These are phyloP conservation scores for Rhea americana DNA, from an alignment of 2,113 vertebrate species.

Conservation along the genomic window DNA sequence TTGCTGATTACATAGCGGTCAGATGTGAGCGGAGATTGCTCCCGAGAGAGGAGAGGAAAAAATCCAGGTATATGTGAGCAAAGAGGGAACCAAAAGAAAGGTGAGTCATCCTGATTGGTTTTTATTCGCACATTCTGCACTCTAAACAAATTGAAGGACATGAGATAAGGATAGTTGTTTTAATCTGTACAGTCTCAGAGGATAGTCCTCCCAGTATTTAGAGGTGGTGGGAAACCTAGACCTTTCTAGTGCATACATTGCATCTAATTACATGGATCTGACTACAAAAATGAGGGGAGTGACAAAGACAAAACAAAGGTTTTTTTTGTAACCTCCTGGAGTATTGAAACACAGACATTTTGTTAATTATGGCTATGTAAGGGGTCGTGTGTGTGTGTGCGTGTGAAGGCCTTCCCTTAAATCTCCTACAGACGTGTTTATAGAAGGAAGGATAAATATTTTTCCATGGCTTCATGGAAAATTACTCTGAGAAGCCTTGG, in stretches of 20 bases:
- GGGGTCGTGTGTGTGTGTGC: conserved; percentile 14
- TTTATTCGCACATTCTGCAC: not conserved
- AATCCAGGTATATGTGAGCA: not conserved
- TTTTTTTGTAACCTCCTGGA: not conserved
- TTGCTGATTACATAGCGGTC: not conserved
- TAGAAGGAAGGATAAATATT: conserved; percentile 70
- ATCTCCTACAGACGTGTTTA: conserved; percentile 64
- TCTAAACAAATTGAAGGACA: not conserved
- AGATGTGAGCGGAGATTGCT: not conserved
- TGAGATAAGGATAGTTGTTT: not conserved
- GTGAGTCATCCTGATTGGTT: not conserved
- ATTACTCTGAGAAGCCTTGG: conserved; percentile 59
- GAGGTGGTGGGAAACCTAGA: not conserved
- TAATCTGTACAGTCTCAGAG: not conserved
- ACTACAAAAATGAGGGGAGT: not conserved
- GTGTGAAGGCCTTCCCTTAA: conserved; percentile 33
- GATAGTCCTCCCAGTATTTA: rapidly evolving
- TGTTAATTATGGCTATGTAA: conserved; percentile 45
- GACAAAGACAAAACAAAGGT: not conserved
- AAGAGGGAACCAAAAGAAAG: not conserved
- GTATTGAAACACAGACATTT: conserved; percentile 33
- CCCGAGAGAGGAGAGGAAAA: not conserved
- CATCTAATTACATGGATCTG: not conserved
- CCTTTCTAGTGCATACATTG: not conserved
- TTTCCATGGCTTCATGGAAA: conserved; percentile 71